Evolutionary conservation across 2,113 vertebrate species (phyloP).

Genomic region (Psettodes erumei): DNA sequence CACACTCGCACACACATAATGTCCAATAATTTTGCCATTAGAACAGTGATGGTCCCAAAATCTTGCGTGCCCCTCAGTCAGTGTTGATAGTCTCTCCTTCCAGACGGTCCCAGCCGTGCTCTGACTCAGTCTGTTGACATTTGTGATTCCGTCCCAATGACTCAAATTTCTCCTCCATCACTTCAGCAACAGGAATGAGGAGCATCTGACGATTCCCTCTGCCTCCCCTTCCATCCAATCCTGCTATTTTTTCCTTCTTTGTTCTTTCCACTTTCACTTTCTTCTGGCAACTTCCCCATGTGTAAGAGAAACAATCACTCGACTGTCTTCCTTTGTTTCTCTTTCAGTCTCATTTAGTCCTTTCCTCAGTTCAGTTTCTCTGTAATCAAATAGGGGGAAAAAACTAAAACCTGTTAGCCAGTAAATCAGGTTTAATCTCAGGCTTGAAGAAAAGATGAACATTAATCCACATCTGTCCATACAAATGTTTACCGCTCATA

Average conservation of each 20-base stretch:
- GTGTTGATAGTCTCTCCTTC: slow-evolving; percentile 74
- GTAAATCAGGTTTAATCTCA: slow-evolving; percentile 85
- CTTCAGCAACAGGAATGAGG: slow-evolving; percentile 69
- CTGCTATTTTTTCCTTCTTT: slow-evolving; percentile 54
- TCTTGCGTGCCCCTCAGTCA: slow-evolving; percentile 69
- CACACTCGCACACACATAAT: slow-evolving; percentile 58
- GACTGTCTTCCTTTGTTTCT: slow-evolving; percentile 56
- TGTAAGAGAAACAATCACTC: slow-evolving; percentile 55
- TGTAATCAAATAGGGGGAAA: slow-evolving; percentile 70
- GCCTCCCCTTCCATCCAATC: slow-evolving; percentile 64
- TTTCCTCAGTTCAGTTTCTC: slow-evolving; percentile 56
- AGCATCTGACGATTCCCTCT: slow-evolving; percentile 75
- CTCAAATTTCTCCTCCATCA: slow-evolving; percentile 73
- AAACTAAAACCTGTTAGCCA: slow-evolving; percentile 78
- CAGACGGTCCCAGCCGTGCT: slow-evolving; percentile 78
- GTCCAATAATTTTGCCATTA: slow-evolving; percentile 75
- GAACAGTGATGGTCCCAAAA: slow-evolving; percentile 68
- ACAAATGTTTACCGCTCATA: slow-evolving; percentile 83
- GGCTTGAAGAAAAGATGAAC: slow-evolving; percentile 84
- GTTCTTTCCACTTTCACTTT: slow-evolving; percentile 72
- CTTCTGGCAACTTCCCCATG: slow-evolving; percentile 59
- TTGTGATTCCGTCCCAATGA: slow-evolving; percentile 73
- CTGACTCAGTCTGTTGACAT: slow-evolving; percentile 82
- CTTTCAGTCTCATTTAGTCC: slow-evolving; percentile 46
- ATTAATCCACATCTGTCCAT: slow-evolving; percentile 87